A percentile compares a stretch with the other conserved stretches of the same genome.
phyloP scores from a whole-genome alignment of 2,888 invertebrate genomes.

The Brassicogethes aeneus region DNA sequence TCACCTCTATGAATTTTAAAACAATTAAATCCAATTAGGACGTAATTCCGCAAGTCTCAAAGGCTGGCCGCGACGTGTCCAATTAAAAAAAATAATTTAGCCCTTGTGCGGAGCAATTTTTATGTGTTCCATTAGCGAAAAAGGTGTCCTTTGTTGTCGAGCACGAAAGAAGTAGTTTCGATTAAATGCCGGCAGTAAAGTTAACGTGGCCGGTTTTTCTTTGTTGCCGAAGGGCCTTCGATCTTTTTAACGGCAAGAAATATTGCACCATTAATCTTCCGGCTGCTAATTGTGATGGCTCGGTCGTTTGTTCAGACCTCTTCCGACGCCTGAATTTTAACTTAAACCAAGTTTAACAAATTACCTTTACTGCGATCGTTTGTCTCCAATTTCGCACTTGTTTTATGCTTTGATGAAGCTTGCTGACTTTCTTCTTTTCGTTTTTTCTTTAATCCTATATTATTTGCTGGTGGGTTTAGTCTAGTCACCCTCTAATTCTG shows the following conservation, averaged over 20 bases:
- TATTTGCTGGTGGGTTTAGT: no score
- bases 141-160: slow-evolving; percentile 10
- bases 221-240: slow-evolving; percentile 21
- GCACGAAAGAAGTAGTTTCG: slow-evolving; percentile 15
- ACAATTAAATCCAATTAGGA: no score
- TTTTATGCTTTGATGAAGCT: no score
- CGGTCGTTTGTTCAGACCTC: slow-evolving; percentile 25
- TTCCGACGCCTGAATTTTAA: slow-evolving; percentile 15
- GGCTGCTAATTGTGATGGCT: slow-evolving; percentile 34
- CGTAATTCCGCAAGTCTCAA: no score
- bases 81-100: not conserved
- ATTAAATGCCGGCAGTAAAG: slow-evolving; percentile 24
- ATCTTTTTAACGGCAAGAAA: slow-evolving; percentile 27
- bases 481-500: no score
- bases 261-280: slow-evolving; percentile 33
- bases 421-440: no score
- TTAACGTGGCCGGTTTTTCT: slow-evolving; percentile 21
- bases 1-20: no score
- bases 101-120: slow-evolving; percentile 4
- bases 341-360: slow-evolving; percentile 1
- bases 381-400: no score
- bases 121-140: slow-evolving; percentile 9
- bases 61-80: not conserved
- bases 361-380: not conserved
- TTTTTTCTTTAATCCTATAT: no score